Conservation (phyloP, 2,797 vertebrate species). For the Rhynchonycteris naso region DNA sequence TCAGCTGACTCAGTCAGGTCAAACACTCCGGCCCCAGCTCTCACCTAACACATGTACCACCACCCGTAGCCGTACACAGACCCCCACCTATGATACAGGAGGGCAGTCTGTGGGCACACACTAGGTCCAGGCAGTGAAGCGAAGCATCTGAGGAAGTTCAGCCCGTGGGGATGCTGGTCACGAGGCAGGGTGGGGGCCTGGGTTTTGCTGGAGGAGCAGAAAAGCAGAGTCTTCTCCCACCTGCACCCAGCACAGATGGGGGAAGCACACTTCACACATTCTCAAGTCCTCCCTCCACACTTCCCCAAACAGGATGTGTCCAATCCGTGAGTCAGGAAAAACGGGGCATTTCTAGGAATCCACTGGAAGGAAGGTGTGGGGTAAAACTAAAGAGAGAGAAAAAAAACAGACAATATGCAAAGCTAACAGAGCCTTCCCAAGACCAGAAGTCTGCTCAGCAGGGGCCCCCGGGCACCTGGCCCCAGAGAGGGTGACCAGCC, state of each 20-base stretch:
- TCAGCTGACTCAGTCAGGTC: neutral
- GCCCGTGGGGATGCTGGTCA: fast-evolving
- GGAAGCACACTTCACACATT: neutral
- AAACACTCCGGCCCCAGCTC: neutral
- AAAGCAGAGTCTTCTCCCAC: neutral
- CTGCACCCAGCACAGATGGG: too few species aligned
- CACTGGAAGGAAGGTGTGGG: slow-evolving; percentile 73
- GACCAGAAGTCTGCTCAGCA: neutral
- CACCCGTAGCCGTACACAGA: neutral
- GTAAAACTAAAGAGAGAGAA: slow-evolving; percentile 44
- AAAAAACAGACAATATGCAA: slow-evolving; percentile 50
- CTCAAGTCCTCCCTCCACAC: slow-evolving; percentile 49
- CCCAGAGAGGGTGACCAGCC: neutral
- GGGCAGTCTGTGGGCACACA: neutral
- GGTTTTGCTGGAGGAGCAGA: neutral
- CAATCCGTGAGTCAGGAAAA: slow-evolving; percentile 65
- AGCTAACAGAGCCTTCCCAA: neutral
- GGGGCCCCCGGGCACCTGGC: neutral
- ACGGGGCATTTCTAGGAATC: slow-evolving; percentile 67
- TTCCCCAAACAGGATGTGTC: slow-evolving; percentile 74
- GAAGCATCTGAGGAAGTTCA: fast-evolving
- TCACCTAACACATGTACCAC: neutral
- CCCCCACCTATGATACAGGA: neutral
- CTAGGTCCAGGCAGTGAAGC: neutral
- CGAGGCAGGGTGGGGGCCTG: neutral